phyloP scores from a whole-genome alignment of 2,888 invertebrate species.

The Rhopalosiphum nymphaeae region DNA sequence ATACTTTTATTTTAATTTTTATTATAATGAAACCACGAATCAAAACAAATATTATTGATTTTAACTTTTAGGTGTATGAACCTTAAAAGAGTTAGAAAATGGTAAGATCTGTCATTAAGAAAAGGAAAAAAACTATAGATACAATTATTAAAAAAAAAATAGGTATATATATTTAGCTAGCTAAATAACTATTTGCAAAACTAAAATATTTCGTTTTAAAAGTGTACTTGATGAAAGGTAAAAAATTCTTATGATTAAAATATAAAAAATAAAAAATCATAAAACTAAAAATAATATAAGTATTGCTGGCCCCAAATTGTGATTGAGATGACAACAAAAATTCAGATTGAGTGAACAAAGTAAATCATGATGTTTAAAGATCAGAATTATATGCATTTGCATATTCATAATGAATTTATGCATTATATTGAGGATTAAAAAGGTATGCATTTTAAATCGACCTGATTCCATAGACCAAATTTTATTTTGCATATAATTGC shows the following conservation, averaged over 20 bases:
- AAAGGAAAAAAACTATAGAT: background rate
- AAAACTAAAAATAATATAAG: background rate
- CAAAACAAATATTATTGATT: background rate
- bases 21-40: background rate
- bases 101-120: background rate
- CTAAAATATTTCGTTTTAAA: no score
- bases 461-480: no score
- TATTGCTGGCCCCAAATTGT: background rate
- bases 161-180: no score
- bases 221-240: background rate
- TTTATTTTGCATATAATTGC: no score
- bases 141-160: no score
- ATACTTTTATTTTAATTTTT: no score
- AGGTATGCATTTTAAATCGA: no score
- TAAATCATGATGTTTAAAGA: no score
- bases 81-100: background rate
- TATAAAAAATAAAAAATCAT: background rate
- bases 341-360: background rate
- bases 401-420: no score
- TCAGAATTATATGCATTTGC: no score
- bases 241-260: background rate
- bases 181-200: no score
- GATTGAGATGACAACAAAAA: background rate
- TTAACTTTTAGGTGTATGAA: background rate
- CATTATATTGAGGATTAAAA: no score